phyloP scores from a whole-genome alignment of 2,797 vertebrate genomes.

The Parotocinclus haroldoi region DNA sequence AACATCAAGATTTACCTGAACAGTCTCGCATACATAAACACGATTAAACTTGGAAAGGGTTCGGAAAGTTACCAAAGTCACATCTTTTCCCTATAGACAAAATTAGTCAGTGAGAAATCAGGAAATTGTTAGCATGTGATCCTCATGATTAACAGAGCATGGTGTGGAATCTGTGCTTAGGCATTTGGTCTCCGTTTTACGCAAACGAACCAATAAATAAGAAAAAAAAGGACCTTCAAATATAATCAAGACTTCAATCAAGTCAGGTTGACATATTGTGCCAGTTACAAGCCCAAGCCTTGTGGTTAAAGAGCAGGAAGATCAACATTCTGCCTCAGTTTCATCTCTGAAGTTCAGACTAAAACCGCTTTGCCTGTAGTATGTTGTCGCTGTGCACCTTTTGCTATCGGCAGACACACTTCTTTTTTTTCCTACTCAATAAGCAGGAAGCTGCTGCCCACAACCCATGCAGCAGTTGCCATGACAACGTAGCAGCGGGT shows the following conservation, averaged over 20 bases:
- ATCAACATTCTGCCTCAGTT: no score
- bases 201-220: neutral
- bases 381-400: neutral
- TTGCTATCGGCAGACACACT: slow-evolving; percentile 6
- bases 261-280: neutral
- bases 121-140: no score
- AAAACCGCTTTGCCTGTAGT: slow-evolving; percentile 10
- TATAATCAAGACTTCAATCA: no score
- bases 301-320: no score
- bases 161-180: slow-evolving; percentile 1
- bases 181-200: slow-evolving; percentile 14
- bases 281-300: neutral
- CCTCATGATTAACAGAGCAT: neutral
- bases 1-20: neutral
- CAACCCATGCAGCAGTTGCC: slow-evolving; percentile 32
- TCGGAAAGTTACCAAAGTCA: no score
- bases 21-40: no score
- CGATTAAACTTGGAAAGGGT: no score
- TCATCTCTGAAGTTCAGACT: neutral
- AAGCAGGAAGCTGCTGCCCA: slow-evolving; percentile 19
- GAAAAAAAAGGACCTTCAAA: no score
- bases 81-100: no score
- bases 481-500: slow-evolving; percentile 27
- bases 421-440: slow-evolving; percentile 12
- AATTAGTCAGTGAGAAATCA: no score